A percentile compares a stretch with the other conserved stretches of the same genome.
Conservation (phyloP, 2,888 invertebrate genomes). For the Macrophya annulata region DNA sequence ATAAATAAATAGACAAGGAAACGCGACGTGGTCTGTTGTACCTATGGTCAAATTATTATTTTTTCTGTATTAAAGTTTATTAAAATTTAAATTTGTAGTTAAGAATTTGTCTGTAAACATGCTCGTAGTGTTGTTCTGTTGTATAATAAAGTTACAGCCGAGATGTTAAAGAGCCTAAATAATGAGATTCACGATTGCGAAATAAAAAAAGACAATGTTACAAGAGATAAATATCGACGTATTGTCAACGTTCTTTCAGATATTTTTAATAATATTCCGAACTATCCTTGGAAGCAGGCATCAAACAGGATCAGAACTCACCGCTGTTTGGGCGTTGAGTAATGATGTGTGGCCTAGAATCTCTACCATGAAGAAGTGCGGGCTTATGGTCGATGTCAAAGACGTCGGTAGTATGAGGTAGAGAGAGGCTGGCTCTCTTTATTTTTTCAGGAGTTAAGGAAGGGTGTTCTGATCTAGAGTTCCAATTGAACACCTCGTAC, state of each 20-base stretch:
- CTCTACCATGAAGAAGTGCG: slow-evolving; percentile 69
- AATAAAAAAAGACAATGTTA: slow-evolving; percentile 52
- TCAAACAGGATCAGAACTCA: slow-evolving; percentile 70
- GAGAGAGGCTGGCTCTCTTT: slow-evolving; percentile 79
- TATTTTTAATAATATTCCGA: slow-evolving; percentile 56
- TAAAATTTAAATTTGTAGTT: too few species aligned
- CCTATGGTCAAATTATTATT: background rate
- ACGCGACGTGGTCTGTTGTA: background rate
- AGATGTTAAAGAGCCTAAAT: background rate
- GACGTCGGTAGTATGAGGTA: slow-evolving; percentile 78
- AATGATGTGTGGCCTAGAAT: slow-evolving; percentile 74
- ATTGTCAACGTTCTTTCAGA: slow-evolving; percentile 57
- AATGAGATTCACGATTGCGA: background rate
- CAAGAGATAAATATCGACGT: slow-evolving; percentile 59
- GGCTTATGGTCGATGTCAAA: slow-evolving; percentile 78
- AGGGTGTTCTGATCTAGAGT: slow-evolving; percentile 78
- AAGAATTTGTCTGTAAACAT: background rate
- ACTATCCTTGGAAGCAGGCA: slow-evolving; percentile 60
- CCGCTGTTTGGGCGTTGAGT: slow-evolving; percentile 77
- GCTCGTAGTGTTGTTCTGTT: background rate
- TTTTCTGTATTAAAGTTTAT: too few species aligned
- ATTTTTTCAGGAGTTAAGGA: slow-evolving; percentile 77
- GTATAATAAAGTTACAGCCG: background rate
- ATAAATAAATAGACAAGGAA: background rate
- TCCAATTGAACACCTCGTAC: slow-evolving; percentile 89